Evolutionary conservation across 2,888 invertebrate genomes (phyloP), one percentile per base, ranked within the genome.

Genomic region (Polymixis lichenea): DNA sequence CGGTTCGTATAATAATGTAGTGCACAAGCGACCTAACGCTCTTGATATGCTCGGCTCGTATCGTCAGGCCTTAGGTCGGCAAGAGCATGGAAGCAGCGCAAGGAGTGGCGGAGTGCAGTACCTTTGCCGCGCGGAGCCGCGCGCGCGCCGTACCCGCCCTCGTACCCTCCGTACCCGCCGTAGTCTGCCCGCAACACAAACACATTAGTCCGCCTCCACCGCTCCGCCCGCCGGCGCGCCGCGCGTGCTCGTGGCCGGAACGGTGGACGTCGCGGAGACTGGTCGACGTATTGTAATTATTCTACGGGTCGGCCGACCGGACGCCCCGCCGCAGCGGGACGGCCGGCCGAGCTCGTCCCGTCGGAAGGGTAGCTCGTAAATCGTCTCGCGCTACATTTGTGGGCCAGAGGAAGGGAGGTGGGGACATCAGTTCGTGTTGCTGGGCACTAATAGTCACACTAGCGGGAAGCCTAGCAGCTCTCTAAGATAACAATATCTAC

Each of bases 51-150:
- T 51, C 53, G 8, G 32, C 22, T 58, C 8, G 49, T 38, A 28
- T 49, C 6, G n/a, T 49, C 1, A 28, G 55, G 49, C n/a, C 25
- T 28, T 13, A 51, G 53, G 28, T 75, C 60, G 62, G 62, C 77
- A 77, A 85, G 67, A 83, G 83, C 77, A 28, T 75, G 84, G 82
- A 86, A 83, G 80, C 76, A 76, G 80, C 78, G 72, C 83, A 32
- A 72, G 65, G 69, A 66, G 64, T 62, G 74, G 78, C 70, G 77
- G 77, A 75, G 80, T 73, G 86, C 93, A 91, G 97, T 98, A 98
- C 98, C 98, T 98, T 98, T 98, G 97, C 98, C 97, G 97, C 98
- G 98, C 97, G 98, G 98, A 97, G 98, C 97, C 97, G 98, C 97
- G 97, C 98, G 98, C 97, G 98, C 98, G 97, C 98, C 98, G 95